Evolutionary conservation across 2,113 vertebrate species (phyloP).

Genomic region (Cyprinodon tularosa): DNA sequence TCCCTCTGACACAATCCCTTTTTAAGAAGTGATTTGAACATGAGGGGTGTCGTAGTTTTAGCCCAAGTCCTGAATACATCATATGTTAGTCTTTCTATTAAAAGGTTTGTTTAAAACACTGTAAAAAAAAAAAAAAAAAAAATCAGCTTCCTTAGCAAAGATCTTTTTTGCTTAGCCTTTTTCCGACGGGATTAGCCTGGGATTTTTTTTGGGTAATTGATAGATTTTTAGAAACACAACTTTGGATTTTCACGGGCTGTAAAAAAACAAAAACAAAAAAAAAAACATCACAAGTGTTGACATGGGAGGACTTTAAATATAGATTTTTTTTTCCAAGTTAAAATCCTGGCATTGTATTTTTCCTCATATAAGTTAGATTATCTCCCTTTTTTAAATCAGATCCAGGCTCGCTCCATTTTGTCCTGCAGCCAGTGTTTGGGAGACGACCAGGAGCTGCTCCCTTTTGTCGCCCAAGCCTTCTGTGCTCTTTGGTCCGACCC

Average conservation of each 20-base stretch:
- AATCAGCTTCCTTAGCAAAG: too few species aligned
- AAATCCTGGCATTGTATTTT: not conserved
- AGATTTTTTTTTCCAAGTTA: not conserved
- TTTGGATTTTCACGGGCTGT: not conserved
- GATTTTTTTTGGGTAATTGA: not conserved
- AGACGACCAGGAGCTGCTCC: conserved; percentile 76
- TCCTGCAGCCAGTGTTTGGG: conserved; percentile 78
- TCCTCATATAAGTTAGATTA: not conserved
- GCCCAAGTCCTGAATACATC: too few species aligned
- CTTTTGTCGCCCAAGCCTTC: conserved; percentile 76
- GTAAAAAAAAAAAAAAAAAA: too few species aligned
- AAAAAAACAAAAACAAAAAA: not conserved
- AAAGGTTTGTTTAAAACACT: too few species aligned
- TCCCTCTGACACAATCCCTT: too few species aligned
- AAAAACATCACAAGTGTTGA: too few species aligned
- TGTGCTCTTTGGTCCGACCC: conserved; percentile 78
- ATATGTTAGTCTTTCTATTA: too few species aligned
- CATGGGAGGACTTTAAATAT: not conserved
- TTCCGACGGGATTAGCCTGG: too few species aligned
- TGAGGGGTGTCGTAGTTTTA: too few species aligned
- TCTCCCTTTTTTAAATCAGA: conserved; percentile 41
- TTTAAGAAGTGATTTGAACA: too few species aligned
- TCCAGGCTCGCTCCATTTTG: conserved; percentile 75
- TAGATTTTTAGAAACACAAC: not conserved
- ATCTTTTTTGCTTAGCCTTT: too few species aligned